Base-by-base conservation (phyloP, 2,888 invertebrate genomes). In the Caenorhabditis sp. region DNA sequence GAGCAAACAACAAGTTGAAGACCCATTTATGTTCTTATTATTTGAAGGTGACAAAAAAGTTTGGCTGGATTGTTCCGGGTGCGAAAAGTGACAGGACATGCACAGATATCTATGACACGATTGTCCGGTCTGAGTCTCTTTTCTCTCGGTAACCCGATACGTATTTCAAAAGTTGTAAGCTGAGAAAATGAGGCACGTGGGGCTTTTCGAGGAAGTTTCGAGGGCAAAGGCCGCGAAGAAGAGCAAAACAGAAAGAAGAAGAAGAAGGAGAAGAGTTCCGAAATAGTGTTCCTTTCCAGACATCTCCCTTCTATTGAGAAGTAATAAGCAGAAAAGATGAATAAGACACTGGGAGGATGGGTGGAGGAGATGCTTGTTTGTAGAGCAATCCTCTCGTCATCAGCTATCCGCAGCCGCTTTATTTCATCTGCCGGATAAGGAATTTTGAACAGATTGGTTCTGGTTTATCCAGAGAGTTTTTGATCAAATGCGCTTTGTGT, bases 101-200 rank as follows among this genome's bases (percentile, higher is more conserved):
- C n/a, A 55, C 55, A 55, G 50, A 64, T 65, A 74, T 74, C 72
- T 32, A 50, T 72, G 72, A 72, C 72, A 53, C 55, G 72, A 72
- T 72, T 72, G 62, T 35, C 32, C 47, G 20, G 51, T 65, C 74
- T 65, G 65, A 40, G 74, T 65, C 74, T 65, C 65, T 9, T 9
- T 18, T 60, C 74, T 67, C 65, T 74, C 26, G 50, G 74, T 60
- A 74, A 74, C 58, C 74, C 60, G 74, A 74, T 74, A 74, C 65
- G 58, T 74, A 28, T 51, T 40, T 67, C 58, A 35, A 65, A 74
- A 74, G 74, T 74, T 74, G 74, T 74, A 74, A 74, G 74, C 74
- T 65, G 74, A 74, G 74, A 65, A 74, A 74, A 74, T 65, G 47
- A 47, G 47, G 47, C 74, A 74, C 74, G 58, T 74, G 74, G 65